Evolutionary conservation across 1,140 invertebrate genomes (phyloP), one percentile per base, ranked within the genome.

Genomic region (Drosophila hydei): DNA sequence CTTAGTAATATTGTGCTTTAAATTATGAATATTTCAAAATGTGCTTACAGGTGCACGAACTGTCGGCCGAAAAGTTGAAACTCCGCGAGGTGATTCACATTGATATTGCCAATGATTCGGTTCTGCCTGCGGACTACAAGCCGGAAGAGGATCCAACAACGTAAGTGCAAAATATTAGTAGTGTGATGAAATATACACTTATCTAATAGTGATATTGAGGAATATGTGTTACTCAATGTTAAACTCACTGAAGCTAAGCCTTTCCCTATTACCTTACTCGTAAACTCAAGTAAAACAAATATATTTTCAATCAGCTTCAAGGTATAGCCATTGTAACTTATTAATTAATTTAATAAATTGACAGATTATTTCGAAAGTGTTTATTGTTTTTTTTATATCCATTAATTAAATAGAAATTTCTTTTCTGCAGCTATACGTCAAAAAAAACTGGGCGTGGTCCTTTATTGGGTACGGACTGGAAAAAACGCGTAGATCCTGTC

Each of bases 391-490:
- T 4, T 3, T 19, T 11, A 33, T 9, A 33, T 33, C 8, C 11
- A 33, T 33, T 33, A 8, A 33, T 45, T 18, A 7, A 36, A 19
- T 18, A 7, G 36, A 19, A 3, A 1, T 8, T 48, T 47, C 14
- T 33, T 7, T 47, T n/a, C 2, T 48, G n/a, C 21, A 89, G 87
- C 51, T 90, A 87, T 60, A 62, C 79, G 89, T 99, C 98, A 58
- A 92, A 94, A 78, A 99, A 99, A 93, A 99, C 98, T 23, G 97
- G 97, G 40, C 94, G 99, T 79, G 99, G 99, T 12, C 98, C 98
- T 18, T 94, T 99, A 38, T 92, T 93, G 56, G 95, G 96, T 1
- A 93, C 94, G 65, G 94, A 96, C 36, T 99, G 98, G 98, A 95
- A 95, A 92, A 94, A 95, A 54, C 94, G 94, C 33, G 94, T 95